Evolutionary conservation across 2,113 vertebrate species (phyloP), one percentile per base, ranked within the genome.

Genomic region (Leucopsar rothschildi): DNA sequence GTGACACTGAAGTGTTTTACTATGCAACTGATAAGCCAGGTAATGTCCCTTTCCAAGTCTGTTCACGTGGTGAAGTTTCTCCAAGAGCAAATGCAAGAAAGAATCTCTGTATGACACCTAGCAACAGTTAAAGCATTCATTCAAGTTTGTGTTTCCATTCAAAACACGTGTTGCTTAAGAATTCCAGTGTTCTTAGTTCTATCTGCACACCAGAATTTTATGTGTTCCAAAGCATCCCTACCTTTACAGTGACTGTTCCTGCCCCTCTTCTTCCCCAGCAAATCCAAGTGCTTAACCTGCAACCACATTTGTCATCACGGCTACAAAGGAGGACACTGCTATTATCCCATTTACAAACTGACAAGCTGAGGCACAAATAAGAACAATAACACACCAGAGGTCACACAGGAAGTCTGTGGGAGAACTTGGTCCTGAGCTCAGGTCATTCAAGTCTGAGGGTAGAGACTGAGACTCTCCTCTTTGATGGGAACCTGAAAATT

Each of bases 341-440:
- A 94, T 95, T 96, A 92, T 52, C 55, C 66, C 79, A 63, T 59
- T 70, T 73, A 66, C 79, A 90, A 45, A 76, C 37, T 29, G 80
- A 64, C 42, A 63, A 88, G 59, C 79, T 52, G 75, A 42, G 92
- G 76, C 71, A 88, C 82, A 70, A 66, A 53, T 88, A 69, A 57
- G 71, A 83, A 19, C 85, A 66, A 2, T 90, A 85, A 86, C 86
- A 63, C 71, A 55, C 6, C 59, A 73, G 45, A 96, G 68, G 76
- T 90, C 85, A 90, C 55, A 33, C 95, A 88, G 92, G 92, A 96
- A 95, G 76, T 90, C 71, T 73, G 90, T 94, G 88, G 92, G 88
- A 97, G 88, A 94, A 47, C 42, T 57, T 40, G 31, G 15, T 76
- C 25, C 37, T 90, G 50, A 86, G 50, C 33, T 73, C 29, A 0